These are phyloP conservation scores for Orestias chungarensis DNA, from an alignment of 2,797 vertebrate species.

Conservation along the genomic window DNA sequence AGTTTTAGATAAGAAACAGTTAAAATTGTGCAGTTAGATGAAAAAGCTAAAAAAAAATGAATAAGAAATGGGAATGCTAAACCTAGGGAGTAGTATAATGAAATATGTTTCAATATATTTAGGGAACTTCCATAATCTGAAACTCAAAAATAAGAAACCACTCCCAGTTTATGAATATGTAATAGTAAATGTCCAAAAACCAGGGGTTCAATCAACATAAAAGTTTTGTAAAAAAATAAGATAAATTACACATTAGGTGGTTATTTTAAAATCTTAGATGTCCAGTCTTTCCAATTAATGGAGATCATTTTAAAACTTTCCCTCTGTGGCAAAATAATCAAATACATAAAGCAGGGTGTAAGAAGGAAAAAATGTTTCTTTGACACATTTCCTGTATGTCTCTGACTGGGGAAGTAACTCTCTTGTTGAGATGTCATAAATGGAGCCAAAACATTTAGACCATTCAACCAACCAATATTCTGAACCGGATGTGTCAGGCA, in stretches of 20 bases:
- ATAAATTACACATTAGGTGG: not conserved
- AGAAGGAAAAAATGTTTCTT: slow-evolving; percentile 24
- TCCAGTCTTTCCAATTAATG: slow-evolving; percentile 42
- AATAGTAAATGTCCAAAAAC: not conserved
- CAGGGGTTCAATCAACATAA: not conserved
- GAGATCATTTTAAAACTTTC: not conserved
- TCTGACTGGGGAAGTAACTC: slow-evolving; percentile 46
- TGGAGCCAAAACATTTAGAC: slow-evolving; percentile 35
- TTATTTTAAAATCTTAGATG: slow-evolving; percentile 6
- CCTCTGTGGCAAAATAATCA: slow-evolving; percentile 25
- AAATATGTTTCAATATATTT: not conserved
- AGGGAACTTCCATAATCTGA: not conserved
- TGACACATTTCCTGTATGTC: slow-evolving; percentile 52
- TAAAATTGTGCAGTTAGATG: not conserved
- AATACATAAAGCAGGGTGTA: slow-evolving; percentile 28
- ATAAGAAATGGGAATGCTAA: not conserved
- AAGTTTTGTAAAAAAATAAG: not conserved
- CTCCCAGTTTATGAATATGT: not conserved
- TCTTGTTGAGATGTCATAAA: slow-evolving; percentile 42
- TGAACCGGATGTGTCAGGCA: slow-evolving; percentile 28
- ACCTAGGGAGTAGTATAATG: not conserved
- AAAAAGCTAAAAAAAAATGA: not conserved
- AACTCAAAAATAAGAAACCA: not conserved
- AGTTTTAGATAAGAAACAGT: not conserved
- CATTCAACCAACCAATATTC: slow-evolving; percentile 50